phyloP scores from a whole-genome alignment of 2,113 vertebrate species.

The Furnarius figulus region DNA sequence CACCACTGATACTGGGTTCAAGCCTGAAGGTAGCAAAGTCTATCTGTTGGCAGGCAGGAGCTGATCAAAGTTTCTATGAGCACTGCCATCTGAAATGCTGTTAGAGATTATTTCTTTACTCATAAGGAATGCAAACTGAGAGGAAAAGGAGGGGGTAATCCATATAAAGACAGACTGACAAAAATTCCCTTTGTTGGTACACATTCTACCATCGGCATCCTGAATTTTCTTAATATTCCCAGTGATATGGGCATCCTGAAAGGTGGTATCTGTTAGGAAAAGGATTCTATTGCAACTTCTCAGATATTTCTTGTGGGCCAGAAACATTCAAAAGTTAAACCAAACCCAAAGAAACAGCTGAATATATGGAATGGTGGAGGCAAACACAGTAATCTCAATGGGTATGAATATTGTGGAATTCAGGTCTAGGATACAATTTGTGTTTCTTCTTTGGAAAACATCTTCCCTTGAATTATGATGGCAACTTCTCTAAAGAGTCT shows the following conservation, averaged over 20 bases:
- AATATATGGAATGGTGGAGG: background rate
- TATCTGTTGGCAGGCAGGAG: background rate
- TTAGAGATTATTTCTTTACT: background rate
- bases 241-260: background rate
- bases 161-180: background rate
- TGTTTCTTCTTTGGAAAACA: background rate
- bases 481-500: background rate
- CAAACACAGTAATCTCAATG: background rate
- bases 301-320: background rate
- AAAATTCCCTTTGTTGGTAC: background rate
- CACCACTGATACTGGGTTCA: background rate
- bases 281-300: background rate
- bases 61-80: background rate
- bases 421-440: background rate
- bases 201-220: fast-evolving
- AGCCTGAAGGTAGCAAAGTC: background rate
- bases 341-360: background rate
- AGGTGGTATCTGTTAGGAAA: background rate
- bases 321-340: background rate
- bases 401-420: background rate
- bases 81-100: background rate
- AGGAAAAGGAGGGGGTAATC: background rate
- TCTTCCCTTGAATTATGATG: background rate
- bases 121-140: background rate
- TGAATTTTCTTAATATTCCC: background rate